Conservation (phyloP, 30 jellyfish, hydroid and myxozoan genomes). For the Chironex yamaguchii region DNA sequence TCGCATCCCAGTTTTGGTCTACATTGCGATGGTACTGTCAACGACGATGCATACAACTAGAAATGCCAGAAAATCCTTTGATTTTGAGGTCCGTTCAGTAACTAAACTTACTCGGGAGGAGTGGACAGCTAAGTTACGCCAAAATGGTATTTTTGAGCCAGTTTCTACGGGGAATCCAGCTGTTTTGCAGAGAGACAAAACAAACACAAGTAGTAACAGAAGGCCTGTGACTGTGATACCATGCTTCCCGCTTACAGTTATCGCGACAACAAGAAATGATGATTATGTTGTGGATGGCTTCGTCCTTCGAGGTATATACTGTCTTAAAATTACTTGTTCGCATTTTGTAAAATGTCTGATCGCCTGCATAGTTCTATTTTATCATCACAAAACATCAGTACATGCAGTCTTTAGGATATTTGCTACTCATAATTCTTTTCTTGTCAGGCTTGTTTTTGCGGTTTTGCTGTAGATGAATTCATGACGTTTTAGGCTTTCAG, state of each 20-base stretch:
- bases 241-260: not conserved
- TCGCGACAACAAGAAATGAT: not conserved
- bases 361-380: no score
- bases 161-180: not conserved
- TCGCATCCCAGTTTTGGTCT: no score
- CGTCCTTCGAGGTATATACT: not conserved
- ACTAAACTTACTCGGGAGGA: not conserved
- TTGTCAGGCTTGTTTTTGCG: no score
- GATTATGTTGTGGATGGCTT: not conserved
- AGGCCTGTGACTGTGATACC: not conserved
- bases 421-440: no score
- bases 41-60: not conserved
- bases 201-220: not conserved
- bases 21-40: not conserved
- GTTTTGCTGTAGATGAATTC: no score
- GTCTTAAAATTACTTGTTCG: no score
- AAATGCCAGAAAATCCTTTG: not conserved
- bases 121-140: not conserved
- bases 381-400: no score
- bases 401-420: no score
- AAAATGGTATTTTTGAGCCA: not conserved
- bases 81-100: not conserved
- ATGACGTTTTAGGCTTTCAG: no score
- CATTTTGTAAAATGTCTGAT: no score
- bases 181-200: not conserved